Conservation (phyloP, 1,140 invertebrate species). For the Nephotettix cincticeps region DNA sequence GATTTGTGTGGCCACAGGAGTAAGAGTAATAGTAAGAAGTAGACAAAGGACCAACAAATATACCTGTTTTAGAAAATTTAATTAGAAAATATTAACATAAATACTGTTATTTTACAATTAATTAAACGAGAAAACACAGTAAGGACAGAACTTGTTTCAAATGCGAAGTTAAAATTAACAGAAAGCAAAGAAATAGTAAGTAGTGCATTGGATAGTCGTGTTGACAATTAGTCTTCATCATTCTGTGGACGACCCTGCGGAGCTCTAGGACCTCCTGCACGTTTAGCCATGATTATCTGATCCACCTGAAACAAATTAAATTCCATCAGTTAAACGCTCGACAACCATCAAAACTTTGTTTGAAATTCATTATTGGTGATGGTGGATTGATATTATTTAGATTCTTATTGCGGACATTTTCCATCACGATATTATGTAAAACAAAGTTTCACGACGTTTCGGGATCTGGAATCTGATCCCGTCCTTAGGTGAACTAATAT, state of each 20-base stretch:
- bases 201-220: neutral
- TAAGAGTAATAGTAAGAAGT: too few relatives aligned
- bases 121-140: neutral
- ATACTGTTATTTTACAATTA: neutral
- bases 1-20: too few relatives aligned
- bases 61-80: neutral
- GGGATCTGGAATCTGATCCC: too few relatives aligned
- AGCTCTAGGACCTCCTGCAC: slow-evolving; percentile 81
- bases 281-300: slow-evolving; percentile 98
- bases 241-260: slow-evolving; percentile 57
- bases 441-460: too few relatives aligned
- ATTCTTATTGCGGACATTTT: too few relatives aligned
- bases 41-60: neutral
- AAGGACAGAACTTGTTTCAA: too few relatives aligned
- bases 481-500: too few relatives aligned
- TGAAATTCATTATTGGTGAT: too few relatives aligned
- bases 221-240: slow-evolving; percentile 62
- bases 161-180: neutral
- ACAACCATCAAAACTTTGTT: too few relatives aligned
- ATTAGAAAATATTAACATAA: neutral
- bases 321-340: too few relatives aligned
- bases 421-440: too few relatives aligned
- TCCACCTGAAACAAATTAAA: slow-evolving; percentile 59
- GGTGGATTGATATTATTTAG: too few relatives aligned
- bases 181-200: neutral